phyloP scores from a whole-genome alignment of 2,888 invertebrate species.

The Lamellibrachia columna region DNA sequence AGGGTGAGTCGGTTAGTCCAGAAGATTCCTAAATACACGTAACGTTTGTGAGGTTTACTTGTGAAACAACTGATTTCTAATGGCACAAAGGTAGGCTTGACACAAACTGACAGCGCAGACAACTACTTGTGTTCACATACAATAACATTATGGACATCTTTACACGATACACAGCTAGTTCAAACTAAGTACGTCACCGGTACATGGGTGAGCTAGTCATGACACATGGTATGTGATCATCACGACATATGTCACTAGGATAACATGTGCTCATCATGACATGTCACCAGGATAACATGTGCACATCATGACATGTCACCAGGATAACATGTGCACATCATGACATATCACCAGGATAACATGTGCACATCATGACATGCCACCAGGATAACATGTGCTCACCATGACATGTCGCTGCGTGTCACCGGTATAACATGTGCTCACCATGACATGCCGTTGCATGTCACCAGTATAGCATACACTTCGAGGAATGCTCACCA shows the following conservation, averaged over 20 bases:
- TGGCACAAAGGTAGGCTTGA: background rate
- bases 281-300: background rate
- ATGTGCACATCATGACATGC: no score
- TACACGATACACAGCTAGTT: background rate
- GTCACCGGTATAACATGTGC: background rate
- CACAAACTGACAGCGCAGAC: background rate
- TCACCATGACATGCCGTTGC: conserved; percentile 2
- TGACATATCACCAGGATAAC: no score
- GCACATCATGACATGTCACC: background rate
- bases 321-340: no score
- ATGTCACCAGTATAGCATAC: background rate
- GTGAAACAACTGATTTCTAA: background rate
- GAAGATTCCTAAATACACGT: background rate
- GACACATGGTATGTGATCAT: background rate
- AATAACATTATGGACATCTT: background rate
- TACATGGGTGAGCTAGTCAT: background rate
- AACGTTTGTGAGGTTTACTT: background rate
- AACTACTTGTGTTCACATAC: background rate
- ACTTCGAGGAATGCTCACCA: background rate
- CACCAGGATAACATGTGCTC: no score
- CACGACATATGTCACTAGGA: background rate
- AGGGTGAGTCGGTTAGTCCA: background rate
- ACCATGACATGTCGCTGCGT: background rate
- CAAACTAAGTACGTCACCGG: background rate
- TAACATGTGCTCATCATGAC: background rate